A percentile compares a stretch with the other conserved stretches of the same genome.
Conservation (phyloP, 2,113 vertebrate genomes). For the Daboia siamensis region DNA sequence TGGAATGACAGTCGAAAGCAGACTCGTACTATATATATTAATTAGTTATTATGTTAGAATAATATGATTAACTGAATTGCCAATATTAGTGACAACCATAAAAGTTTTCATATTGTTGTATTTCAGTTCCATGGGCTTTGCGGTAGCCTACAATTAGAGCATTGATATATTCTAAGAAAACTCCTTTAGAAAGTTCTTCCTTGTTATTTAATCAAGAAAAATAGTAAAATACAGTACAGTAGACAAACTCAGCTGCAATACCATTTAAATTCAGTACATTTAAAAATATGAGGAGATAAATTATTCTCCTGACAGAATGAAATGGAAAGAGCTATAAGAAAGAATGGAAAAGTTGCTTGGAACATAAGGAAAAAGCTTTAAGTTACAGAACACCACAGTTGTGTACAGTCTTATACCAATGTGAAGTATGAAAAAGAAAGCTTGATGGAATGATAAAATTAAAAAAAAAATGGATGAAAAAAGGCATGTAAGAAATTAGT, state of each 20-base stretch:
- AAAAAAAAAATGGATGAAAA: neutral
- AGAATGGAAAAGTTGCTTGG: neutral
- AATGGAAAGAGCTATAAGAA: neutral
- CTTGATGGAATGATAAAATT: neutral
- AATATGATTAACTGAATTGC: neutral
- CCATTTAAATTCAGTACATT: neutral
- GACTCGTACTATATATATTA: neutral
- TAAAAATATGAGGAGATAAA: neutral
- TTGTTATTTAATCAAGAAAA: neutral
- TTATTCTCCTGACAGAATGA: neutral
- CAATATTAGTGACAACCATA: neutral
- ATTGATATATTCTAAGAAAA: neutral
- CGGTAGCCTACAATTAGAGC: neutral
- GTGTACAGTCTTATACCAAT: neutral
- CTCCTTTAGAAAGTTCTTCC: neutral
- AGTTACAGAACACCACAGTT: neutral
- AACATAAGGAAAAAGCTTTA: neutral
- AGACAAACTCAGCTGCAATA: neutral
- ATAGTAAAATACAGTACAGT: neutral
- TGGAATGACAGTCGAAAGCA: neutral
- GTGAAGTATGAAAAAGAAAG: neutral
- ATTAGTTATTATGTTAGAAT: neutral
- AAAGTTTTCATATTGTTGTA: neutral
- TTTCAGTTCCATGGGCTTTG: neutral
- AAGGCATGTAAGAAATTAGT: neutral